Conservation (phyloP, 2,797 vertebrate genomes). For the Nasua narica region DNA sequence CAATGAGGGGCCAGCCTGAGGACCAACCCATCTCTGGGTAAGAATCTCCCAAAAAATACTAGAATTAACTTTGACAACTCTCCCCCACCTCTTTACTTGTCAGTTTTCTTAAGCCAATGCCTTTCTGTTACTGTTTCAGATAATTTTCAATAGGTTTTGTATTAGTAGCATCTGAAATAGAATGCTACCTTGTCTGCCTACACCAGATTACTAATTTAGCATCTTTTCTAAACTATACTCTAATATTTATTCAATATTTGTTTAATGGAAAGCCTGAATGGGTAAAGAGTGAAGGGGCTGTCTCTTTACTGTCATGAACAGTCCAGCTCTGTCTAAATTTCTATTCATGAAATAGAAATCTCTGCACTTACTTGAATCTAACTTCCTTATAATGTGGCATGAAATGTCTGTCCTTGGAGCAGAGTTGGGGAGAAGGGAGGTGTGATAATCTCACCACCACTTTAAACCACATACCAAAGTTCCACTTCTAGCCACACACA, state of each 20-base stretch:
- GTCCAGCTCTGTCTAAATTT: background rate
- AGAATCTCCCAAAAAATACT: background rate
- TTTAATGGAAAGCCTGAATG: slow-evolving; percentile 19
- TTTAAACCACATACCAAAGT: background rate
- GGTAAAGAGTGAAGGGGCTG: background rate
- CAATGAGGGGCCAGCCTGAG: background rate
- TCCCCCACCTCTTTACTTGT: background rate
- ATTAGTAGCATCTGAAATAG: background rate
- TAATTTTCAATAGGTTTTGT: background rate
- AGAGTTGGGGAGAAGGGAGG: background rate
- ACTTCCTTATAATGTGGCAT: background rate
- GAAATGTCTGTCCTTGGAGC: background rate
- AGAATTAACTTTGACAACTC: background rate
- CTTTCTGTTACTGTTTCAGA: background rate
- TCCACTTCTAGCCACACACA: background rate
- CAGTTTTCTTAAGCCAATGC: background rate
- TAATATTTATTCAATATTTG: background rate
- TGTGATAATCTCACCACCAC: background rate
- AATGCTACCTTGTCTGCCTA: background rate
- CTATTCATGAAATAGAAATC: background rate
- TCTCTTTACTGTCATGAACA: background rate
- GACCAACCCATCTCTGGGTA: background rate
- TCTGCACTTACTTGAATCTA: background rate
- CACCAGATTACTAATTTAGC: background rate
- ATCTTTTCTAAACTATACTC: background rate